A percentile compares a stretch with the other conserved stretches of the same genome.
These are phyloP conservation scores for Automeris io DNA, from an alignment of 2,888 invertebrate species.

Conservation along the genomic window DNA sequence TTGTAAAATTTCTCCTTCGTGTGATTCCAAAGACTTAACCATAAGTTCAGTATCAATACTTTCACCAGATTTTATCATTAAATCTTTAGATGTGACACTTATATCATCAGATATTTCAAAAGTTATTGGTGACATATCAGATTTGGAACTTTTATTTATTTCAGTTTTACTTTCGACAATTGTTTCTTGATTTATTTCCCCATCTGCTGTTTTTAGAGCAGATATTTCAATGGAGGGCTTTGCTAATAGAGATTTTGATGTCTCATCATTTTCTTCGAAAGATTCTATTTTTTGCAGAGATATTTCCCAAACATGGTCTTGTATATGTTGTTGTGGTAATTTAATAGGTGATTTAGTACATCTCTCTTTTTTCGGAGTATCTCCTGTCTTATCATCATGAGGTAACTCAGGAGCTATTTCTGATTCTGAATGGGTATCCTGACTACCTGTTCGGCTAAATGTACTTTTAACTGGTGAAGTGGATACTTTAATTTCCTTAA, in stretches of 20 bases:
- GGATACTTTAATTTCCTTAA: conserved; percentile 73
- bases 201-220: conserved; percentile 39
- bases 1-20: conserved; percentile 69
- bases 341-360: conserved; percentile 57
- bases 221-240: conserved; percentile 29
- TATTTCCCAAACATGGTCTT: conserved; percentile 68
- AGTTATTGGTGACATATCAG: conserved; percentile 58
- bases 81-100: conserved; percentile 61
- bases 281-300: conserved; percentile 59
- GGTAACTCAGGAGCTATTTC: conserved; percentile 72
- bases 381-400: conserved; percentile 57
- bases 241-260: conserved; percentile 33
- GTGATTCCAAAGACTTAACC: conserved; percentile 71
- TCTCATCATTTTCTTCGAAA: conserved; percentile 50
- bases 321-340: conserved; percentile 60
- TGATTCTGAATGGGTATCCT: conserved; percentile 76
- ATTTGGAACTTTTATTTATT: conserved; percentile 42
- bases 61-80: conserved; percentile 72
- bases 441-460: conserved; percentile 73
- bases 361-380: conserved; percentile 58
- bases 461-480: conserved; percentile 69
- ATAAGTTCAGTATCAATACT: conserved; percentile 71
- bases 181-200: conserved; percentile 43
- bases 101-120: conserved; percentile 61
- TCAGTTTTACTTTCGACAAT: conserved; percentile 42